Base-by-base conservation (phyloP, 2,797 vertebrate species). In the Sebastes hopkinsi region DNA sequence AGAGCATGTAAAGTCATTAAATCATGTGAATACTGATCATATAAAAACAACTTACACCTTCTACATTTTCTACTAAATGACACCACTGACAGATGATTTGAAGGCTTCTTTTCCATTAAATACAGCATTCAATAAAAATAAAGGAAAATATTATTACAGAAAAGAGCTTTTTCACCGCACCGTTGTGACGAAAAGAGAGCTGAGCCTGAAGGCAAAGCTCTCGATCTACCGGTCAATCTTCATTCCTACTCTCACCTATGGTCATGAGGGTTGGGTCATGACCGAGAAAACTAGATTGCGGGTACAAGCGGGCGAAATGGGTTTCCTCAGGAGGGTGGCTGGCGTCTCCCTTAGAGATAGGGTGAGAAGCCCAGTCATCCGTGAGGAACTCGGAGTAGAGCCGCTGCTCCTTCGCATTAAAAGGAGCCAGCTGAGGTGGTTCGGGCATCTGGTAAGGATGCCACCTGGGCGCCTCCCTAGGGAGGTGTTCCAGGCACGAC, bases 281-380 rank as follows among this genome's bases (percentile, higher is more conserved):
- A 38, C 36, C 36, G 36, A 38, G 0, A 38, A 12, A 38, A 38
- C 36, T 38, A 38, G 12, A 14, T 38, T 0, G 12, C 0, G 36
- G 0, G 36, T 38, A 14, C 36, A 38, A 38, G 36, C 4, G 5
- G 36, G 0, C 12, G 0, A 38, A 38, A 38, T 38, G 36, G 36
- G 36, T 38, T 38, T 38, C 0, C 36, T 38, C 0, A 38, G 36
- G 36, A 0, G 36, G 12, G 0, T 38, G 36, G 36, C 36, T 38
- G 36, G 36, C 36, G 36, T 38, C 0, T 38, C 36, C 36, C 36
- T 38, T 38, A 38, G 36, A 38, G 12, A 38, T 5, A 38, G 36
- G 36, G 36, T 38, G 36, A 38, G 36, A 38, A 38, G 36, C 36
- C 0, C 36, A 38, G 36, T 38, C 36, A 38, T 38, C 36, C 5